Evolutionary conservation across 1,140 invertebrate species (phyloP).

Genomic region (Sycophaga agraensis): DNA sequence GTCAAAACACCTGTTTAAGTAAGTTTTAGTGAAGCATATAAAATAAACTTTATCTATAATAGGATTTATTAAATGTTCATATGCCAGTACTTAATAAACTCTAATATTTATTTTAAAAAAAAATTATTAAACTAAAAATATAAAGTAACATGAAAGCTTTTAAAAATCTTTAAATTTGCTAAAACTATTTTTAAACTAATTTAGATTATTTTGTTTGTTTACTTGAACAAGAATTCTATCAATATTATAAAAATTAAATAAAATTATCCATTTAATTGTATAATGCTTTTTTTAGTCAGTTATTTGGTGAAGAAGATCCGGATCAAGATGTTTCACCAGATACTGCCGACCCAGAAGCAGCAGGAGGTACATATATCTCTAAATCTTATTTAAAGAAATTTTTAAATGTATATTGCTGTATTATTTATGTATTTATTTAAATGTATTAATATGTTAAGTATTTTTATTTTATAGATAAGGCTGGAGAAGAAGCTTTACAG

Average conservation of each 20-base stretch:
- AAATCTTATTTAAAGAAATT: too few relatives aligned
- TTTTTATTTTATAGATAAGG: constrained; percentile 53
- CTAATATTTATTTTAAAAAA: constrained; percentile 24
- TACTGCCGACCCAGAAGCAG: constrained; percentile 86
- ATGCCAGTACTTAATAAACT: too few relatives aligned
- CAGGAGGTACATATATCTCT: constrained; percentile 59
- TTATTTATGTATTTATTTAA: not conserved
- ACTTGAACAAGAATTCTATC: too few relatives aligned
- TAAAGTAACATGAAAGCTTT: too few relatives aligned
- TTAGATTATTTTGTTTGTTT: too few relatives aligned
- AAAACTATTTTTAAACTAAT: too few relatives aligned
- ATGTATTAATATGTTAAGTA: not conserved
- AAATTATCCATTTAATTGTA: not conserved
- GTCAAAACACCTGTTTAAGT: constrained; percentile 99
- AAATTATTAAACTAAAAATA: too few relatives aligned
- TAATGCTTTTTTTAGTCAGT: constrained; percentile 68
- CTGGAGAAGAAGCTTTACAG: constrained; percentile 58
- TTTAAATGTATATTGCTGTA: not conserved
- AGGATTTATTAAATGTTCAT: too few relatives aligned
- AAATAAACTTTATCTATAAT: too few relatives aligned
- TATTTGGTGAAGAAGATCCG: constrained; percentile 94
- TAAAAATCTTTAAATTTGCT: too few relatives aligned
- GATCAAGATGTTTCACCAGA: constrained; percentile 99
- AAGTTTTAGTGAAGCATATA: too few relatives aligned
- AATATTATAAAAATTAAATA: too few relatives aligned